Percentiles rank a stretch among this genome's conserved stretches.
These are phyloP conservation scores for Hippocampus mohnikei DNA, from an alignment of 2,113 vertebrate genomes.

Conservation along the genomic window DNA sequence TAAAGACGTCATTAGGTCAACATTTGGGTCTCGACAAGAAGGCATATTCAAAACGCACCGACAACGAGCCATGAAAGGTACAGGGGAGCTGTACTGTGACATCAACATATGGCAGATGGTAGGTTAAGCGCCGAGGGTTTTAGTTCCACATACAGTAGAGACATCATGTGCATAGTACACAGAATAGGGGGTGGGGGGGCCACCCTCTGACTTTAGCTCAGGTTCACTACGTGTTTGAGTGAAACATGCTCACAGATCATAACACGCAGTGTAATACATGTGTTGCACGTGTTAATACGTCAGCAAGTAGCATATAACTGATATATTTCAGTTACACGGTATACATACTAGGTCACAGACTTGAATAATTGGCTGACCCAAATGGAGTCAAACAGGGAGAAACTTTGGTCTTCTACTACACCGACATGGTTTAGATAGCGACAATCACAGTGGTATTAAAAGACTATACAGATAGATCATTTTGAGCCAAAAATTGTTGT, in stretches of 20 bases:
- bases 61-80: conserved; percentile 43
- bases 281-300: conserved; percentile 10
- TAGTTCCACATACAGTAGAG: conserved; percentile 37
- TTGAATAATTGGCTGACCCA: conserved; percentile 8
- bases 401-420: conserved; percentile 21
- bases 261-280: background rate
- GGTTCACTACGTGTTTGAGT: background rate
- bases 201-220: conserved; percentile 11
- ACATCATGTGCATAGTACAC: conserved; percentile 24
- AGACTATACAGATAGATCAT: background rate
- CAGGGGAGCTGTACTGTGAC: conserved; percentile 47
- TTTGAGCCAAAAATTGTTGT: background rate
- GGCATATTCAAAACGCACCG: conserved; percentile 40
- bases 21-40: conserved; percentile 11
- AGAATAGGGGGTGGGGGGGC: background rate
- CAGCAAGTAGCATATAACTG: conserved; percentile 10
- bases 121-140: conserved; percentile 36
- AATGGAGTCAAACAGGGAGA: background rate
- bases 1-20: conserved; percentile 14
- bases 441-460: background rate
- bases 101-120: conserved; percentile 49
- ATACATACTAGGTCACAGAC: background rate
- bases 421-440: background rate
- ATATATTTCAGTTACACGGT: conserved; percentile 3
- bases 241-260: conserved; percentile 17